A percentile compares a stretch with the other conserved stretches of the same genome.
Conservation (phyloP, 2,888 invertebrate species). For the Meloe dianella region DNA sequence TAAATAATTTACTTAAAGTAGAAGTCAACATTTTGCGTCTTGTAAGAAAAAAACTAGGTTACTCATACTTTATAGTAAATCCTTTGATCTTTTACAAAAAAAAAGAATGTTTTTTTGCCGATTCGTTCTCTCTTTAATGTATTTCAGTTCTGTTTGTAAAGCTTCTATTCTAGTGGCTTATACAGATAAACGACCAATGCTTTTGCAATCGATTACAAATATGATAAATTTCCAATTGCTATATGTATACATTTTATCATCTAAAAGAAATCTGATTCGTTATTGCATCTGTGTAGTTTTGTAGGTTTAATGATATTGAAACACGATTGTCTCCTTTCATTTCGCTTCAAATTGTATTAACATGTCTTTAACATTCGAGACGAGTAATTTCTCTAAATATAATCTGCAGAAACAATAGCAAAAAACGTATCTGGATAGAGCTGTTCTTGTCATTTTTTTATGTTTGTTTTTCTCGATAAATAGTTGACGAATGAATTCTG, state of each 20-base stretch:
- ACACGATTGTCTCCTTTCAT: neutral
- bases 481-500: too few relatives aligned
- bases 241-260: too few relatives aligned
- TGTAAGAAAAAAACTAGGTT: neutral
- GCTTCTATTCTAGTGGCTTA: neutral
- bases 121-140: neutral
- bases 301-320: neutral
- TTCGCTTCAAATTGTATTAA: neutral
- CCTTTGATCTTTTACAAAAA: neutral
- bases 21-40: conserved; percentile 12
- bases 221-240: neutral
- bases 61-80: neutral
- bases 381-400: neutral
- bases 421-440: too few relatives aligned
- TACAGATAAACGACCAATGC: neutral
- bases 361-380: neutral
- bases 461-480: neutral
- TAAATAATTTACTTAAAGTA: conserved; percentile 12
- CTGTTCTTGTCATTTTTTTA: neutral
- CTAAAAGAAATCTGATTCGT: too few relatives aligned
- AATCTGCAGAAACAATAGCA: too few relatives aligned
- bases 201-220: neutral
- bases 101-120: neutral
- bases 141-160: neutral
- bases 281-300: neutral